Evolutionary conservation across 2,888 invertebrate species (phyloP), one percentile per base, ranked within the genome.

Genomic region (Acrocera orbiculus): DNA sequence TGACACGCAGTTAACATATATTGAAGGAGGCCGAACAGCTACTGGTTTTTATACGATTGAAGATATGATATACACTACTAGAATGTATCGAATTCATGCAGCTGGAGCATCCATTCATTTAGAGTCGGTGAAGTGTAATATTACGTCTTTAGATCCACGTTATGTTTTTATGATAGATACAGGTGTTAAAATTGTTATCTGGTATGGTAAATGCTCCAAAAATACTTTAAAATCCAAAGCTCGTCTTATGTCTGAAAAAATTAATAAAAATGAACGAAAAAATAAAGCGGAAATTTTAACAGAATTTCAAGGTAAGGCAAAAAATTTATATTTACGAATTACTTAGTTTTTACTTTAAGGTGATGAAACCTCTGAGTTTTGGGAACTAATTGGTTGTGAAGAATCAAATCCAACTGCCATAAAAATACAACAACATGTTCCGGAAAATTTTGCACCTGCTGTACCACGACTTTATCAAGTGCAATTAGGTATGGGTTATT

Each of bases 31-130:
- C n/a, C 73, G 90, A 43, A 98, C 96, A 10, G 75, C 87, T 10
- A 92, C 92, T 41, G 96, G 96, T 1, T 98, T 98, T 67, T 96
- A 80, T 61, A 90, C 92, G 0, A 85, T 95, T 13, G 95, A 93
- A 58, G 90, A 92, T 52, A 73, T 78, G 61, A 76, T 82, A 36
- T 83, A 85, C 54, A 74, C 80, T 34, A 76, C 73, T 5, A 72
- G 90, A 7, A 58, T 93, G 43, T 95, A 90, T 62, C 69, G 92
- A 44, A 79, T 93, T 13, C 90, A 89, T 54, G 79, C 78, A 16
- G 76, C 80, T n/a, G 87, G 86, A 17, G 74, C 76, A 32, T 76
- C 80, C 13, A 76, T 93, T 31, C 89, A 89, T 56, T 61, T 95
- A 51, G 87, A 93, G 60, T 83, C 92, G 2, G 90, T 93, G 16